phyloP scores from a whole-genome alignment of 1,140 invertebrate species.

The Heliconius nattereri region DNA sequence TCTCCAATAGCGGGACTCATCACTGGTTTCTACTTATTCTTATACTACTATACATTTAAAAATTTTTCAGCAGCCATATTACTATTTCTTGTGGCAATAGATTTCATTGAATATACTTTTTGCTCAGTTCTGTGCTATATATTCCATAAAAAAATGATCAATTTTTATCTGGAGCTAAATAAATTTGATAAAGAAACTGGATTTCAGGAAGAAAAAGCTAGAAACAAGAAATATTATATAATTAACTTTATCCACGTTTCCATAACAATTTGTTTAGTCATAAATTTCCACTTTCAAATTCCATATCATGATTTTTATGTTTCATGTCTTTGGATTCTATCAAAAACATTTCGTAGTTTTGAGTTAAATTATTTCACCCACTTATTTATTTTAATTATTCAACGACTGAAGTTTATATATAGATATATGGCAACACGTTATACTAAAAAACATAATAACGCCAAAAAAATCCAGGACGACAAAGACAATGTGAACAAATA shows the following conservation, averaged over 20 bases:
- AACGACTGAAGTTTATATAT: constrained; percentile 47
- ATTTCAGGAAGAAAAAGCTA: neutral
- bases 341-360: constrained; percentile 37
- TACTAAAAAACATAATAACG: constrained; percentile 30
- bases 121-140: neutral
- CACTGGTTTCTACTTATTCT: neutral
- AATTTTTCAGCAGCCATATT: neutral
- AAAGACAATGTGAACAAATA: neutral
- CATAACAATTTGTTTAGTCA: neutral
- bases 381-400: constrained; percentile 47
- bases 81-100: neutral
- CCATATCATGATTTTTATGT: neutral
- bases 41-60: neutral
- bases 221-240: neutral
- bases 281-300: neutral
- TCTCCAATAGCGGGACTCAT: neutral
- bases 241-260: neutral
- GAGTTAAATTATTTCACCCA: constrained; percentile 53
- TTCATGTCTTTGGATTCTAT: neutral
- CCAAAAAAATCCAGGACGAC: neutral
- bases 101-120: constrained; percentile 15
- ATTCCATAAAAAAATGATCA: constrained; percentile 1
- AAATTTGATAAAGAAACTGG: constrained; percentile 17
- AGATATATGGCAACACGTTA: constrained; percentile 47
- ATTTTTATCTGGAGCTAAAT: constrained; percentile 25